Percentiles rank a stretch among this genome's conserved stretches.
phyloP scores from a whole-genome alignment of 1,140 invertebrate species.

The Drosophila ohnishii region DNA sequence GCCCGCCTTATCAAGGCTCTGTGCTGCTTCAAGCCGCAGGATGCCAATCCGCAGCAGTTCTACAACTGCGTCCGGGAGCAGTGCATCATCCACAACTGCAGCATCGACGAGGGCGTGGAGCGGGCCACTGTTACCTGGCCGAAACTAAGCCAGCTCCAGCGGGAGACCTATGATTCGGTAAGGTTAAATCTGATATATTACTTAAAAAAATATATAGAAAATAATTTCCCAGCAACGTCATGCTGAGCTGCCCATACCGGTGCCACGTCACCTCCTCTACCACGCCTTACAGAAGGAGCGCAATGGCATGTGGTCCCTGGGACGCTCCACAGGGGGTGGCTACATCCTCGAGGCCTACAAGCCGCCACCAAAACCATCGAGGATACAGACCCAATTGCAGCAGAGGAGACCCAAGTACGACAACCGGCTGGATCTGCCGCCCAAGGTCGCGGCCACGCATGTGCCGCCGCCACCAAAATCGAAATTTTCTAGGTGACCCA shows the following conservation, averaged over 20 bases:
- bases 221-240: slow-evolving; percentile 35
- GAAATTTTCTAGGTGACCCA: neutral
- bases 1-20: slow-evolving; percentile 37
- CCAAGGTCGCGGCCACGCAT: slow-evolving; percentile 10
- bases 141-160: slow-evolving; percentile 25
- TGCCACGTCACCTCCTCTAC: slow-evolving; percentile 60
- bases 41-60: slow-evolving; percentile 62
- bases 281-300: slow-evolving; percentile 64
- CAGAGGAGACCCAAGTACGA: slow-evolving; percentile 54
- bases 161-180: slow-evolving; percentile 60
- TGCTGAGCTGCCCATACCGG: slow-evolving; percentile 62
- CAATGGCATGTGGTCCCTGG: slow-evolving; percentile 51
- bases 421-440: slow-evolving; percentile 31
- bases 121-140: slow-evolving; percentile 43
- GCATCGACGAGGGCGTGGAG: slow-evolving; percentile 66
- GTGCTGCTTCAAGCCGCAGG: slow-evolving; percentile 41
- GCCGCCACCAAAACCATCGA: slow-evolving; percentile 35
- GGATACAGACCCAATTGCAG: neutral
- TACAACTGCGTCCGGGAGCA: slow-evolving; percentile 65
- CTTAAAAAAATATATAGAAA: neutral
- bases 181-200: neutral
- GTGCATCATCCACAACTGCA: slow-evolving; percentile 70
- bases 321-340: slow-evolving; percentile 8
- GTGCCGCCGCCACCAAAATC: slow-evolving; percentile 6
- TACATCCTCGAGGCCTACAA: slow-evolving; percentile 58